Conservation (phyloP, 2,113 vertebrate genomes). For the Poecilia latipinna region DNA sequence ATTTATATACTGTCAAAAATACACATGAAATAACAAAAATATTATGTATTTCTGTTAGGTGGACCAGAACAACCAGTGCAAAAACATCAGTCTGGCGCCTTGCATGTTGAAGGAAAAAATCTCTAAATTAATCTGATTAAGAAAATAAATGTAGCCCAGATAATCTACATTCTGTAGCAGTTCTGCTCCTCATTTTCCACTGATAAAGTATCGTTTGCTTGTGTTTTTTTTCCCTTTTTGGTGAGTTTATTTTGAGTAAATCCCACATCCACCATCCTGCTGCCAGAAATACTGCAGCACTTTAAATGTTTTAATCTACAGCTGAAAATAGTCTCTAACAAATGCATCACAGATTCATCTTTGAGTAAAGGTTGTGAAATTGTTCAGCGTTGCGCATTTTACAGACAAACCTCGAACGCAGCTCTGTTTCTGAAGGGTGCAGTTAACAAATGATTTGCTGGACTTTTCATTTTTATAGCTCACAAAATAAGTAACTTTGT, state of each 20-base stretch:
- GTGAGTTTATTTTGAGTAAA: too few species aligned
- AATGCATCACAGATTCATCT: neutral
- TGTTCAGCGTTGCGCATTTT: neutral
- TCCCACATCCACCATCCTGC: too few species aligned
- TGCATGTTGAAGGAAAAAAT: neutral
- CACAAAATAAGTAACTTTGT: neutral
- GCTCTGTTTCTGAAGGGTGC: neutral
- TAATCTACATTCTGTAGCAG: too few species aligned
- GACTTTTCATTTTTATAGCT: neutral
- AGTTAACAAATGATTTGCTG: too few species aligned
- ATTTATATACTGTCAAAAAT: neutral
- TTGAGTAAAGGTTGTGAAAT: neutral
- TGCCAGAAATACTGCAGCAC: neutral
- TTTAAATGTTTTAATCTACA: neutral
- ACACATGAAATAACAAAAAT: neutral
- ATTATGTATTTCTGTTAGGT: neutral
- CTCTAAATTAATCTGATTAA: neutral
- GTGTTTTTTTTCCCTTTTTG: too few species aligned
- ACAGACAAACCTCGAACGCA: too few species aligned
- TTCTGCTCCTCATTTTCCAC: too few species aligned
- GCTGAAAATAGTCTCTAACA: neutral
- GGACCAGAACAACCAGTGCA: too few species aligned
- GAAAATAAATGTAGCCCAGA: neutral
- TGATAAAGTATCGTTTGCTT: too few species aligned
- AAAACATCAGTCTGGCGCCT: neutral